Evolutionary conservation across 1,140 invertebrate species (phyloP).

Genomic region (Drosophila nigromelanica): DNA sequence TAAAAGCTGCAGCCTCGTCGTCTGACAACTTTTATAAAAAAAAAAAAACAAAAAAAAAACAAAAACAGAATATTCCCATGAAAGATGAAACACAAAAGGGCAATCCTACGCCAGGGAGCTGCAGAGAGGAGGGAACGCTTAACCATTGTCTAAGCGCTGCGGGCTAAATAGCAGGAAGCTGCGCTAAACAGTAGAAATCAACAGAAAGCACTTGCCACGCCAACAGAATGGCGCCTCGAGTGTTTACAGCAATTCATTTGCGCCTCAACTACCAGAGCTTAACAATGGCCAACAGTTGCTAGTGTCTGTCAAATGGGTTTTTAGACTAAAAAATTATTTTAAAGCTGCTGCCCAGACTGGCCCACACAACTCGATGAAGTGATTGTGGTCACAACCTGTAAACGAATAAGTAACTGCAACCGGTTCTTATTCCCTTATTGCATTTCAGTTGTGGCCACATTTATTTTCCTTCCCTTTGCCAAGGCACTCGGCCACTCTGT

Average conservation of each 20-base stretch:
- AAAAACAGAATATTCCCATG: constrained; percentile 51
- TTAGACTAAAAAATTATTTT: constrained; percentile 40
- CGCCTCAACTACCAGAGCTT: constrained; percentile 23
- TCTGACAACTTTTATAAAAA: constrained; percentile 57
- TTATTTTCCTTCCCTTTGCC: constrained; percentile 54
- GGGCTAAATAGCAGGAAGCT: constrained; percentile 73
- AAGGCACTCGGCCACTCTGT: constrained; percentile 57
- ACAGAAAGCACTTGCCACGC: constrained; percentile 64
- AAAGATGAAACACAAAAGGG: constrained; percentile 30
- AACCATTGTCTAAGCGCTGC: constrained; percentile 74
- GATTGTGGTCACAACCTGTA: constrained; percentile 22
- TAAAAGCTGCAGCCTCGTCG: constrained; percentile 56
- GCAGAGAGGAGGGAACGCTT: constrained; percentile 43
- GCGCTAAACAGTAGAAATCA: constrained; percentile 48
- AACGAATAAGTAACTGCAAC: constrained; percentile 6
- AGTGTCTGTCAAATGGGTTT: constrained; percentile 32
- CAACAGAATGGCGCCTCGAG: constrained; percentile 60
- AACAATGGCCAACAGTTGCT: constrained; percentile 27
- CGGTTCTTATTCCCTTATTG: constrained; percentile 1
- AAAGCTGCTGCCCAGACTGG: constrained; percentile 34
- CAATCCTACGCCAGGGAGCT: constrained; percentile 8
- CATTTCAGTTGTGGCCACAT: constrained; percentile 55
- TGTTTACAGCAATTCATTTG: constrained; percentile 71
- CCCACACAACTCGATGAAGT: constrained; percentile 32
- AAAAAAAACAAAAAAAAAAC: constrained; percentile 33